Evolutionary conservation across 2,888 invertebrate species (phyloP), one percentile per base, ranked within the genome.

Genomic region (Odontothrips loti): DNA sequence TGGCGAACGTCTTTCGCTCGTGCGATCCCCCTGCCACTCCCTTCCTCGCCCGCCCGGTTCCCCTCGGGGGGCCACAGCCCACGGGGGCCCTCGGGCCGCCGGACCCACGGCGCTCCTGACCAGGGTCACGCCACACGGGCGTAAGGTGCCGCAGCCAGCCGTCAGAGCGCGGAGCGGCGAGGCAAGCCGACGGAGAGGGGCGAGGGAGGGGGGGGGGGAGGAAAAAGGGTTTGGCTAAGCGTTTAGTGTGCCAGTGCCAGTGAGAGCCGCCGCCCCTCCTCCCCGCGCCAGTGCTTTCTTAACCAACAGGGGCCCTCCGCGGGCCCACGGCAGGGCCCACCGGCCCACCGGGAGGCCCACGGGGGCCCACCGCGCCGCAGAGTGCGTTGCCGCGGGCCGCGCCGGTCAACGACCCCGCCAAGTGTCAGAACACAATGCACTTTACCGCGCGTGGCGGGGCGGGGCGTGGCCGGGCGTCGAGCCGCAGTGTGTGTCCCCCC

Each of bases 351-450:
- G n/a, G n/a, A n/a, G n/a, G n/a, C n/a, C n/a, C n/a, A n/a, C n/a
- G n/a, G 34, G 34, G 34, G 34, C 34, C 34, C 34, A 43, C 2
- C 34, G 6, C 34, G 34, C 34, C 34, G 34, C 34, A n/a, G 58
- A n/a, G 58, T n/a, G 17, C 58, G n/a, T 75, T 75, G 68, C 68
- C 68, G 68, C 68, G 68, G 68, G 68, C 68, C 68, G 68, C 27
- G 68, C 68, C 68, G 68, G 68, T 75, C 68, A 75, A 27, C 68
- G 68, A 75, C n/a, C 68, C 68, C 68, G 68, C 23, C 68, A 75
- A 75, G 68, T 75, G 68, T 75, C 68, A 75, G 68, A 75, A 75
- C 68, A 75, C 68, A 75, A 75, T 75, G 68, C 68, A 75, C 68
- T 58, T 58, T 58, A 58, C 15, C 58, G 58, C 58, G 58, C 34